Conservation (phyloP, 92 coral and sea anemone species). For the Umimayanthus kanabou region DNA sequence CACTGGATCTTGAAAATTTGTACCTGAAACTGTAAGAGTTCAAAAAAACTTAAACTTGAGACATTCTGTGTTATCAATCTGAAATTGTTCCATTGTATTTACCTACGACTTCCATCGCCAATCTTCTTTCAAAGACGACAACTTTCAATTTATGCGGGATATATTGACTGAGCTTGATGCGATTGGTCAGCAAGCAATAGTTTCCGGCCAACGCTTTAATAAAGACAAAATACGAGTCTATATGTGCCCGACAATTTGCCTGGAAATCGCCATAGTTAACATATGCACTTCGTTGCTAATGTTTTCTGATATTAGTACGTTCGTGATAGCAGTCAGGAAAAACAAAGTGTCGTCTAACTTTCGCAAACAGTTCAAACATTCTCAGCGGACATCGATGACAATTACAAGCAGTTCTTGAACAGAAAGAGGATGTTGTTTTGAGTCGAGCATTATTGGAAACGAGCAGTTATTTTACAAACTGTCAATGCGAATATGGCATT, state of each 20-base stretch:
- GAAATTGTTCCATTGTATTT: neutral
- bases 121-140: neutral
- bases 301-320: neutral
- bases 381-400: neutral
- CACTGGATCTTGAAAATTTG: neutral
- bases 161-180: neutral
- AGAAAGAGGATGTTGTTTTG: neutral
- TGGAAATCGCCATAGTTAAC: slow-evolving; percentile 21
- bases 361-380: neutral
- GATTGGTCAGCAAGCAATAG: slow-evolving; percentile 7
- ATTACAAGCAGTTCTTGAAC: neutral
- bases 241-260: neutral
- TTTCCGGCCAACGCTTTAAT: slow-evolving; percentile 10
- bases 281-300: slow-evolving; percentile 15
- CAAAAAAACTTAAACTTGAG: neutral
- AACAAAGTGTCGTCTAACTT: neutral
- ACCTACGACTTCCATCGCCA: neutral
- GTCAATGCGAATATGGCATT: slow-evolving; percentile 55
- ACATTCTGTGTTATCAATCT: neutral
- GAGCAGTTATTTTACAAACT: neutral
- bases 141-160: neutral
- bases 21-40: neutral
- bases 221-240: slow-evolving; percentile 6
- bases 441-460: neutral
- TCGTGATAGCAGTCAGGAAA: neutral